Percentiles rank a stretch among this genome's conserved stretches.
phyloP scores from a whole-genome alignment of 2,113 vertebrate species.

The Cyprinodon tularosa region DNA sequence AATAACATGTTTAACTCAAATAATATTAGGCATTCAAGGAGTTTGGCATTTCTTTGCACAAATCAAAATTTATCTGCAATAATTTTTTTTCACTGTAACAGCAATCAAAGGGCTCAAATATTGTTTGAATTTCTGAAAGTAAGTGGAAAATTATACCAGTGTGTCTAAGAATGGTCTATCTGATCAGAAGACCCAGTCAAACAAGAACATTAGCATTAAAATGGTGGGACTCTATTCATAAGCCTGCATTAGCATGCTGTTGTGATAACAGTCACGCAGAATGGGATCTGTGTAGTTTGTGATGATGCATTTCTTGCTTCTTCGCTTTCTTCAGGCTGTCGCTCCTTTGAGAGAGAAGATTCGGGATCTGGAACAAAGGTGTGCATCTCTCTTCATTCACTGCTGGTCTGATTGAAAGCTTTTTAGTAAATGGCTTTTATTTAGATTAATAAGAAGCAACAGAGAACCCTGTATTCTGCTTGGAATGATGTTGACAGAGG shows the following conservation, averaged over 20 bases:
- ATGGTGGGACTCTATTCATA: background rate
- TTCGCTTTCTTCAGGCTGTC: conserved; percentile 66
- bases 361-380: conserved; percentile 81
- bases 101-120: background rate
- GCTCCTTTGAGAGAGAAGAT: conserved; percentile 80
- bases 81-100: background rate
- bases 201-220: background rate
- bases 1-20: no score
- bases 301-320: conserved; percentile 2
- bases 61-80: background rate
- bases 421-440: background rate
- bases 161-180: background rate
- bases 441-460: background rate
- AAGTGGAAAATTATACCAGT: background rate
- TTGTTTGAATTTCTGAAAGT: background rate
- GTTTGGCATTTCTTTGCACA: background rate
- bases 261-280: background rate
- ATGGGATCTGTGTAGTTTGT: background rate
- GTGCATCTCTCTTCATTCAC: background rate
- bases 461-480: background rate
- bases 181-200: background rate
- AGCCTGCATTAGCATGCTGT: conserved; percentile 2
- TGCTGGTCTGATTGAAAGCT: background rate
- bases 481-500: background rate
- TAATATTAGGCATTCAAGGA: no score